Evolutionary conservation across 2,888 invertebrate genomes (phyloP).

Genomic region (Acrobasis consociella): DNA sequence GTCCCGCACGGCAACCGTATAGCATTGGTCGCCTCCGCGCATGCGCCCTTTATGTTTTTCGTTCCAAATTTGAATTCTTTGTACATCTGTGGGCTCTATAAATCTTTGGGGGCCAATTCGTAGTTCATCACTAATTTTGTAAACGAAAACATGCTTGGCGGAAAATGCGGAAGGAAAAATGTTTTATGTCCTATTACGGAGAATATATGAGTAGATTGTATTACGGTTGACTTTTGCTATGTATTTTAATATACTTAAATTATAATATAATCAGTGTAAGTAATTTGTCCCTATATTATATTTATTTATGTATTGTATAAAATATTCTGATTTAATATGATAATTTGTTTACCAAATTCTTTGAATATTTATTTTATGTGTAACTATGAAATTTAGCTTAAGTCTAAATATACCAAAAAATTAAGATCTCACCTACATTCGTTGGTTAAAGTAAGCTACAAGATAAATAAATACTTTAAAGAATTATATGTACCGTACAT

Average conservation of each 20-base stretch:
- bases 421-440: too few species aligned
- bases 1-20: constrained; percentile 40
- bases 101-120: constrained; percentile 51
- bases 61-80: constrained; percentile 50
- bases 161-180: background rate
- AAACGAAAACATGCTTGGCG: constrained; percentile 43
- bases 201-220: background rate
- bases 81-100: constrained; percentile 54
- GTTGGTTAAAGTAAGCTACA: too few species aligned
- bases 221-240: background rate
- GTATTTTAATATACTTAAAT: background rate
- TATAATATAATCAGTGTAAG: too few species aligned
- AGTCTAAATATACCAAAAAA: too few species aligned
- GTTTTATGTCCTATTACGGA: background rate
- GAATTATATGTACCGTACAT: too few species aligned
- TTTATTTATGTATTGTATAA: too few species aligned
- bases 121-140: constrained; percentile 28
- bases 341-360: too few species aligned
- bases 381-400: too few species aligned
- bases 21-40: constrained; percentile 63
- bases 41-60: constrained; percentile 69
- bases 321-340: too few species aligned
- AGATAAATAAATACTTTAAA: too few species aligned
- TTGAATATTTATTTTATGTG: too few species aligned
- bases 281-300: too few species aligned